Conservation (phyloP, 2,888 invertebrate species). For the Megastigmus dorsalis region DNA sequence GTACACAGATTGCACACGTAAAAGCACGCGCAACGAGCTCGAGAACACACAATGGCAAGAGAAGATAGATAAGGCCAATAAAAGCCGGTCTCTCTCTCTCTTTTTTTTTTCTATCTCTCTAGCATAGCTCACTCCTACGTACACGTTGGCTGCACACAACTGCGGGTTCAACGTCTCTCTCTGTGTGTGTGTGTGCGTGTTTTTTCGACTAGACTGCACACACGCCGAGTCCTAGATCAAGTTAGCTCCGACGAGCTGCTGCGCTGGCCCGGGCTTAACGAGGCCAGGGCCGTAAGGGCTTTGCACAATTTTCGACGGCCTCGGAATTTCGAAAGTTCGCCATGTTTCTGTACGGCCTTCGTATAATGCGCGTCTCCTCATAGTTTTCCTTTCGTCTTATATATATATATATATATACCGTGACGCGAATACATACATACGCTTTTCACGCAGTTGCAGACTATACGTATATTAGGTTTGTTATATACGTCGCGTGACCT, state of each 20-base stretch:
- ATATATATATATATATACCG: not conserved
- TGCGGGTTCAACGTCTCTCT: too few relatives aligned
- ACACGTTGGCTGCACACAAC: slow-evolving; percentile 7
- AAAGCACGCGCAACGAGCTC: too few relatives aligned
- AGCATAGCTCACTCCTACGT: not conserved
- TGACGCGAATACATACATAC: too few relatives aligned
- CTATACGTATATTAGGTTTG: too few relatives aligned
- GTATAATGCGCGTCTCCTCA: too few relatives aligned
- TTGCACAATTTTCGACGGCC: slow-evolving; percentile 35
- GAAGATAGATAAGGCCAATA: slow-evolving; percentile 33
- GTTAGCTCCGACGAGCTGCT: not conserved
- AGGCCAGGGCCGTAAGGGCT: slow-evolving; percentile 40
- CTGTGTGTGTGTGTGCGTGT: too few relatives aligned
- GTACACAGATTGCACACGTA: too few relatives aligned
- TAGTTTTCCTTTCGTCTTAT: not conserved
- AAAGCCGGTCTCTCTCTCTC: slow-evolving; percentile 5
- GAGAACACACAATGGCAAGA: not conserved
- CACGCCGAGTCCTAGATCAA: not conserved
- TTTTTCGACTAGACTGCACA: too few relatives aligned
- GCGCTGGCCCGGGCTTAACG: not conserved
- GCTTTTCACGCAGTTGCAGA: not conserved
- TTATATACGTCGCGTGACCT: too few relatives aligned
- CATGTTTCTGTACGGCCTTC: not conserved
- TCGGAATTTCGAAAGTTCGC: slow-evolving; percentile 21
- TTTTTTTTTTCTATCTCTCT: not conserved